Percentiles rank a stretch among this genome's conserved stretches.
These are phyloP conservation scores for Amphiduros pacificus DNA, from an alignment of 2,888 invertebrate species.

Conservation along the genomic window DNA sequence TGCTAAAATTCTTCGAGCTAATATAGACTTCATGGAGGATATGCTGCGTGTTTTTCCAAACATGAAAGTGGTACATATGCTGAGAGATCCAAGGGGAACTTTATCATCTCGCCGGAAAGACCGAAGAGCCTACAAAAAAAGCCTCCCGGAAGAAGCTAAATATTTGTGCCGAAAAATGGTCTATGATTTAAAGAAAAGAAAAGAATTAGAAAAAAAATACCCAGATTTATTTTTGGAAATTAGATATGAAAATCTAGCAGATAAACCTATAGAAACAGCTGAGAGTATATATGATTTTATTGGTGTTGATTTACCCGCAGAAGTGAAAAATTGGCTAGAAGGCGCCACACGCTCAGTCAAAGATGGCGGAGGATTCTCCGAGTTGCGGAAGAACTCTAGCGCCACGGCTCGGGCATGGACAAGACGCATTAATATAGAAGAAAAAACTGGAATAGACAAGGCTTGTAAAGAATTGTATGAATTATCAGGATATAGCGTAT, in stretches of 20 bases:
- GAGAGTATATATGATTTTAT: background rate
- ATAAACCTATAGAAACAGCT: background rate
- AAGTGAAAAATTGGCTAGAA: background rate
- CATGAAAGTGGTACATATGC: background rate
- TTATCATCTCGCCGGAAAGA: background rate
- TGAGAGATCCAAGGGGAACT: background rate
- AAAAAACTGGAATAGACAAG: background rate
- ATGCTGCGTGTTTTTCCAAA: background rate
- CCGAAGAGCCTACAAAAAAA: background rate
- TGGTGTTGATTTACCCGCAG: background rate
- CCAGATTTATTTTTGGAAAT: background rate
- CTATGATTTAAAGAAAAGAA: background rate
- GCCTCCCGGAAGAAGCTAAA: background rate
- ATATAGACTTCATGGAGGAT: background rate
- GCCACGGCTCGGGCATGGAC: background rate
- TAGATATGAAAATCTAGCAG: background rate
- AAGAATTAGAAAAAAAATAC: background rate
- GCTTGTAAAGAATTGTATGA: background rate
- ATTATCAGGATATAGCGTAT: background rate
- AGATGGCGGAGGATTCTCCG: too few relatives aligned
- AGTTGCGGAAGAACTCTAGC: background rate
- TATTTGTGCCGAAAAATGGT: background rate
- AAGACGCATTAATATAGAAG: background rate
- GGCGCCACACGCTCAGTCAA: too few relatives aligned
- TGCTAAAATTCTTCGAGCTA: background rate